phyloP scores from a whole-genome alignment of 2,888 invertebrate genomes.

The Zele albiditarsus region DNA sequence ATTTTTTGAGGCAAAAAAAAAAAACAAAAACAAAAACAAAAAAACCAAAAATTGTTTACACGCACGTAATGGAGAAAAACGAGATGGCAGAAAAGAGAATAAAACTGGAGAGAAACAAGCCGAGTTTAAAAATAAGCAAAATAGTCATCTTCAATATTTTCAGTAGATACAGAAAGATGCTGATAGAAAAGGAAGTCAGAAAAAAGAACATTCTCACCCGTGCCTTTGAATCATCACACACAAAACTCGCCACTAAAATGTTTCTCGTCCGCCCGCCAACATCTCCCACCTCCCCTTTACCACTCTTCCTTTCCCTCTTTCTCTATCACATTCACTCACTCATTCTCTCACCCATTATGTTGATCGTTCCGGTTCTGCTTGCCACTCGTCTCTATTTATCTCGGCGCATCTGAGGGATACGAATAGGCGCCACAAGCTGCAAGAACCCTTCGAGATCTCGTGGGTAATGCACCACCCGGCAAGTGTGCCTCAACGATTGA shows the following conservation, averaged over 20 bases:
- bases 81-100: not conserved
- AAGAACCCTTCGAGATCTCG: constrained; percentile 40
- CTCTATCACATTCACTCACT: no score
- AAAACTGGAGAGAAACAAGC: not conserved
- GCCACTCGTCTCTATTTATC: constrained; percentile 36
- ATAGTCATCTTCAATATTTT: not conserved
- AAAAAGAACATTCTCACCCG: constrained; percentile 13
- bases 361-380: not conserved
- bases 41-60: constrained; percentile 13
- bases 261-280: not conserved
- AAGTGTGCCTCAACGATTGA: constrained; percentile 33
- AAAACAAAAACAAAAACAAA: constrained; percentile 3
- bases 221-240: constrained; percentile 22
- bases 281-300: not conserved
- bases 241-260: constrained; percentile 28
- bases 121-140: constrained; percentile 30
- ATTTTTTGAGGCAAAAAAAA: no score
- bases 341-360: not conserved
- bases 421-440: constrained; percentile 39
- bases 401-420: constrained; percentile 1
- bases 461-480: constrained; percentile 43
- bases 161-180: not conserved
- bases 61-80: not conserved
- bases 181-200: not conserved
- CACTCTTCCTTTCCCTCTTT: no score